These are phyloP conservation scores for Holacanthus passer DNA, from an alignment of 2,113 vertebrate species.

Conservation along the genomic window DNA sequence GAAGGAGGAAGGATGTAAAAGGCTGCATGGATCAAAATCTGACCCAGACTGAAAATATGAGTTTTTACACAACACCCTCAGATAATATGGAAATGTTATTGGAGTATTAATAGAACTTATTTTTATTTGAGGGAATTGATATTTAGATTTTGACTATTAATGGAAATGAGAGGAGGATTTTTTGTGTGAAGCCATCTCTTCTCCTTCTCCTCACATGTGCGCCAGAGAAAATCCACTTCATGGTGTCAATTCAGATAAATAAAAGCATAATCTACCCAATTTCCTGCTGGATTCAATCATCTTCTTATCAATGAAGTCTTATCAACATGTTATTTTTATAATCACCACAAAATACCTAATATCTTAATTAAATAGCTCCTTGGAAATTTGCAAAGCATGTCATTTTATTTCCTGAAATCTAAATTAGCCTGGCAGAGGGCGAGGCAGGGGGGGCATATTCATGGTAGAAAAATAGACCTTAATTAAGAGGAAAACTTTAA, in stretches of 20 bases:
- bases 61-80: neutral
- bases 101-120: neutral
- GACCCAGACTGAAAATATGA: constrained; percentile 6
- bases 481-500: constrained; percentile 61
- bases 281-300: neutral
- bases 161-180: neutral
- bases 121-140: neutral
- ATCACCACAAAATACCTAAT: neutral
- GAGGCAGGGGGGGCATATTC: neutral
- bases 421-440: constrained; percentile 6
- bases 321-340: neutral
- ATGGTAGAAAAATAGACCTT: constrained; percentile 30
- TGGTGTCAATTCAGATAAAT: neutral
- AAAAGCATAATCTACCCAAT: neutral
- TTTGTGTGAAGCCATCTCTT: neutral
- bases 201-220: neutral
- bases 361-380: constrained; percentile 7
- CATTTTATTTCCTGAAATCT: constrained; percentile 4
- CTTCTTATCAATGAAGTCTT: no score
- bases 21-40: constrained; percentile 36
- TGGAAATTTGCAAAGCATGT: neutral
- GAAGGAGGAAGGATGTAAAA: constrained; percentile 45
- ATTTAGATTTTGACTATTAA: neutral
- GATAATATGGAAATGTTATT: neutral
- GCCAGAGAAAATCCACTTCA: neutral